A percentile compares a stretch with the other conserved stretches of the same genome.
phyloP scores from a whole-genome alignment of 2,888 invertebrate species.

The Liopterus haemorrhoidalis region DNA sequence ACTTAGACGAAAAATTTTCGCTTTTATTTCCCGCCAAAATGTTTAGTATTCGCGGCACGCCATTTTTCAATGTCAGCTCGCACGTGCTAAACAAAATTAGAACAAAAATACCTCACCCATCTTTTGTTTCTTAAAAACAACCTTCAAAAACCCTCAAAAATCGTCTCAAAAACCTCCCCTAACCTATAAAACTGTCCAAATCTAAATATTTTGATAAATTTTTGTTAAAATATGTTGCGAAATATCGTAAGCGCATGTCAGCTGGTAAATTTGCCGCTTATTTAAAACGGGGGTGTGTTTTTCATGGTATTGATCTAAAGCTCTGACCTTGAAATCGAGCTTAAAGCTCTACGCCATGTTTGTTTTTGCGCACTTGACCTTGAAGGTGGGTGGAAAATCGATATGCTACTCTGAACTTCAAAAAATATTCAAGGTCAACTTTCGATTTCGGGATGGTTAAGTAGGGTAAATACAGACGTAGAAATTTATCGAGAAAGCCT shows the following conservation, averaged over 20 bases:
- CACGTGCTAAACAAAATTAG: too few species aligned
- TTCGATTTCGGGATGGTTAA: slow-evolving; percentile 16
- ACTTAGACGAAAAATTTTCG: too few species aligned
- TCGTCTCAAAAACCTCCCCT: not conserved
- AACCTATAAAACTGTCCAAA: slow-evolving; percentile 1
- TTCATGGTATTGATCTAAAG: slow-evolving; percentile 21
- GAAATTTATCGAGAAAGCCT: too few species aligned
- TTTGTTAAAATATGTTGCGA: slow-evolving; percentile 7
- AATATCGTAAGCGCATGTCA: slow-evolving; percentile 5
- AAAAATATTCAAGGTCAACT: too few species aligned
- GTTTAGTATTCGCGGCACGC: too few species aligned
- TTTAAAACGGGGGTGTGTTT: slow-evolving; percentile 3
- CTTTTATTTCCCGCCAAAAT: too few species aligned
- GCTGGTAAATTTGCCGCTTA: slow-evolving; percentile 8
- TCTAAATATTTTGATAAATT: slow-evolving; percentile 1
- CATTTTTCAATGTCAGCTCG: too few species aligned
- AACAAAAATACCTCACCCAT: too few species aligned
- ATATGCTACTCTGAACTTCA: slow-evolving; percentile 23
- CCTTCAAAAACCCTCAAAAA: too few species aligned
- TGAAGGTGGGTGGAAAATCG: slow-evolving; percentile 22
- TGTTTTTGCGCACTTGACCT: slow-evolving; percentile 25
- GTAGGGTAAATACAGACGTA: too few species aligned
- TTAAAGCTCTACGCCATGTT: slow-evolving; percentile 23
- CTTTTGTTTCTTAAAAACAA: too few species aligned
- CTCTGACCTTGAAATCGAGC: slow-evolving; percentile 20